A percentile compares a stretch with the other conserved stretches of the same genome.
Conservation (phyloP, 2,113 vertebrate genomes). For the Paradisaea rubra region DNA sequence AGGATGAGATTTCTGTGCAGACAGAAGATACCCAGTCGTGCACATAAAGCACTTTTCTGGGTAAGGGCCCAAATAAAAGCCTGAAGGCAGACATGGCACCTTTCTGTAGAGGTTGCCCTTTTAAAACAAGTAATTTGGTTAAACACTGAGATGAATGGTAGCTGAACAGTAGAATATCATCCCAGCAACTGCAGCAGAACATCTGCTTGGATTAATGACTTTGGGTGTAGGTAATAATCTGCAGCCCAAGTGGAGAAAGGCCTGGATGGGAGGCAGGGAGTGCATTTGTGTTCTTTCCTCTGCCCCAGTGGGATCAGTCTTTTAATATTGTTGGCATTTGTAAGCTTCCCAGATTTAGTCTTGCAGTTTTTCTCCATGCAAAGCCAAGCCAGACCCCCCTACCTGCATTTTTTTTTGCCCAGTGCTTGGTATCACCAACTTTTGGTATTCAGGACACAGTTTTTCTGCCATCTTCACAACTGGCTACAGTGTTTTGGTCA, state of each 20-base stretch:
- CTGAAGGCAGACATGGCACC: neutral
- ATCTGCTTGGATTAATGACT: neutral
- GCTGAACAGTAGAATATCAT: neutral
- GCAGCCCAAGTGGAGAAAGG: constrained; percentile 35
- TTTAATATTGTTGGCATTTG: neutral
- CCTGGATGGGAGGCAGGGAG: neutral
- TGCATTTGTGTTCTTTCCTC: neutral
- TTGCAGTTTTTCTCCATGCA: constrained; percentile 43
- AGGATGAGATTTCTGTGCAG: neutral
- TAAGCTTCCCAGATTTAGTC: neutral
- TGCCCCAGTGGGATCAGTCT: neutral
- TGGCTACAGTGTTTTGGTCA: constrained; percentile 33
- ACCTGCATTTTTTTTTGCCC: constrained; percentile 5
- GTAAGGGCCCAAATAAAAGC: neutral
- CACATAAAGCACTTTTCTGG: neutral
- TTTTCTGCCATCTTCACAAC: constrained; percentile 52
- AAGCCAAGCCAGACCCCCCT: constrained; percentile 18
- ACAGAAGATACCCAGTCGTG: neutral
- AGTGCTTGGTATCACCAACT: neutral
- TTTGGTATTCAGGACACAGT: constrained; percentile 33
- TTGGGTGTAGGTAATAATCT: neutral
- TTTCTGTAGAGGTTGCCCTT: neutral
- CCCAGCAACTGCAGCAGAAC: neutral
- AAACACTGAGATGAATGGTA: neutral
- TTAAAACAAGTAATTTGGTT: neutral